Conservation (phyloP, 2,113 vertebrate genomes). For the Nycticebus coucang region DNA sequence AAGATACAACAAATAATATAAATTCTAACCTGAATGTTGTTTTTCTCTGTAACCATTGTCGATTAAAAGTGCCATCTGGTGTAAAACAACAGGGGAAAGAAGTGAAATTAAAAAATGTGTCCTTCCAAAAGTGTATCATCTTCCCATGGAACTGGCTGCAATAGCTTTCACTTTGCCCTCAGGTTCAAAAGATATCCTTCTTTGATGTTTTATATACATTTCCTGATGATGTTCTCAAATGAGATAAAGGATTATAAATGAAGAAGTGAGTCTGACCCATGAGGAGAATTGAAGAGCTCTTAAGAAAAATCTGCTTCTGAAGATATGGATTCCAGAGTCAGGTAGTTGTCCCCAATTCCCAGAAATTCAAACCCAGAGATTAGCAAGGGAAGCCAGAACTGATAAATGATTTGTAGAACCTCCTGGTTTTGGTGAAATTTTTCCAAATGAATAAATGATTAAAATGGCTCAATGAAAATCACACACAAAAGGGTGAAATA, state of each 20-base stretch:
- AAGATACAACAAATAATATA: background rate
- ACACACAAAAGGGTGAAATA: constrained; percentile 72
- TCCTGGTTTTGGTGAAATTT: constrained; percentile 55
- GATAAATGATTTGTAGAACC: constrained; percentile 61
- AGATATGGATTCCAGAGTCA: constrained; percentile 40
- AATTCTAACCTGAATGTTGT: background rate
- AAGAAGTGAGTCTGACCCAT: background rate
- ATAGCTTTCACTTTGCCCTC: background rate
- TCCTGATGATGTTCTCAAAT: background rate
- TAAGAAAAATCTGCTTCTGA: background rate
- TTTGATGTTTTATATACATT: constrained; percentile 30
- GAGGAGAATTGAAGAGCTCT: background rate
- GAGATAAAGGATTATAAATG: constrained; percentile 33
- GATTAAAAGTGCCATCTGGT: background rate
- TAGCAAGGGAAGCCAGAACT: constrained; percentile 43
- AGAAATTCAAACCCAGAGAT: constrained; percentile 50
- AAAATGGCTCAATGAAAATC: constrained; percentile 75
- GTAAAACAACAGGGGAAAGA: background rate
- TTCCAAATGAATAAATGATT: constrained; percentile 77
- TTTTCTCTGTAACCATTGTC: background rate
- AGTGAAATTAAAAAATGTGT: background rate
- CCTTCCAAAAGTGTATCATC: background rate
- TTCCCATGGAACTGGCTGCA: background rate
- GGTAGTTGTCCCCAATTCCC: constrained; percentile 24
- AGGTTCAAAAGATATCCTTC: background rate